phyloP scores from a whole-genome alignment of 1,140 invertebrate species.

The Orius insidiosus region DNA sequence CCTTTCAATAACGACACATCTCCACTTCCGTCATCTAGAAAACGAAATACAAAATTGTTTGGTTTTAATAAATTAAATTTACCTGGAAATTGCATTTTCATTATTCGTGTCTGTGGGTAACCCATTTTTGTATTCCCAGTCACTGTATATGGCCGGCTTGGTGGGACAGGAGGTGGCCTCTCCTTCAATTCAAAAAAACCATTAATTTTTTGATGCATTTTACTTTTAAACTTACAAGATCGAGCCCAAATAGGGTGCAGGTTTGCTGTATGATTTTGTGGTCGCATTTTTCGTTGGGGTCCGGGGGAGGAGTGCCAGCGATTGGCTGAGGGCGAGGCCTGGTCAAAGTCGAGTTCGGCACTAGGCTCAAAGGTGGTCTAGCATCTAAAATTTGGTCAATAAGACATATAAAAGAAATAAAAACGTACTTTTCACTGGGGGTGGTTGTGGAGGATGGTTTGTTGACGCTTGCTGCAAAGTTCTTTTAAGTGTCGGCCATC shows the following conservation, averaged over 20 bases:
- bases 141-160: conserved; percentile 75
- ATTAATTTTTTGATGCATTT: conserved; percentile 3
- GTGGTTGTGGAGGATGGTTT: conserved; percentile 1
- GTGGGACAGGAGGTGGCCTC: conserved; percentile 74
- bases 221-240: conserved; percentile 43
- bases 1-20: conserved; percentile 54
- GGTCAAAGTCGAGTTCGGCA: conserved; percentile 21
- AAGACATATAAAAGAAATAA: background rate
- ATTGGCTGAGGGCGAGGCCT: conserved; percentile 68
- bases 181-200: conserved; percentile 37
- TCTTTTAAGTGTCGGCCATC: conserved; percentile 44
- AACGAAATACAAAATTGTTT: conserved; percentile 10
- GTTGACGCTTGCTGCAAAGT: conserved; percentile 18
- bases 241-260: conserved; percentile 72
- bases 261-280: conserved; percentile 75
- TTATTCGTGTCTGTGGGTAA: conserved; percentile 77
- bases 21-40: conserved; percentile 37
- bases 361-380: background rate
- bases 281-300: conserved; percentile 54
- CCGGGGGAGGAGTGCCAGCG: conserved; percentile 54
- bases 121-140: conserved; percentile 79
- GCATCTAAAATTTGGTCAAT: background rate
- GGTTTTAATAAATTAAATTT: conserved; percentile 14
- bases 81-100: conserved; percentile 78
- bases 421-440: conserved; percentile 3